Evolutionary conservation across 2,797 vertebrate genomes (phyloP).

Genomic region (Phrynocephalus forsythii): DNA sequence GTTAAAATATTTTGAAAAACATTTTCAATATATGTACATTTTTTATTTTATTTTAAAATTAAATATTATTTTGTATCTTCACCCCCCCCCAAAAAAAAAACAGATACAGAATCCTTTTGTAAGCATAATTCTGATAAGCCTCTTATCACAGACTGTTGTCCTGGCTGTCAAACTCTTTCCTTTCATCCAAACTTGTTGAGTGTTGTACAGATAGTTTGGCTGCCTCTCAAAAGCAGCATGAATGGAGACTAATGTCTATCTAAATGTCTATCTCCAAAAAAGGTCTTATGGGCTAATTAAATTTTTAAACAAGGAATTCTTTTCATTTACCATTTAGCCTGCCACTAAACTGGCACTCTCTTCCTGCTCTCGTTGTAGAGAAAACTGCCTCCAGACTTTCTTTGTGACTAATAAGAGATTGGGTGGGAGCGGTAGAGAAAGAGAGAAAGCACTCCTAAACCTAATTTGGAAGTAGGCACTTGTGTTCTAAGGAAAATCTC

Average conservation of each 20-base stretch:
- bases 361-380: not conserved
- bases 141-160: not conserved
- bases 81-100: too few species aligned
- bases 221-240: not conserved
- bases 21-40: too few species aligned
- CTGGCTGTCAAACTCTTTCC: not conserved
- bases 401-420: not conserved
- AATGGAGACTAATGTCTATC: not conserved
- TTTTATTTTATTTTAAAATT: too few species aligned
- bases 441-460: not conserved
- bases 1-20: too few species aligned
- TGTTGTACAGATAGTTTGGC: not conserved
- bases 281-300: not conserved
- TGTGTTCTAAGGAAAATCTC: not conserved
- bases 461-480: conserved; percentile 27
- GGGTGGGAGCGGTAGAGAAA: not conserved
- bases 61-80: too few species aligned
- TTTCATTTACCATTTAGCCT: not conserved
- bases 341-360: not conserved
- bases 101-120: too few species aligned
- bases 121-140: too few species aligned
- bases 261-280: not conserved
- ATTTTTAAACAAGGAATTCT: conserved; percentile 16
- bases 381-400: not conserved
- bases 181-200: not conserved